Evolutionary conservation across 2,113 vertebrate species (phyloP), one percentile per base, ranked within the genome.

Genomic region (Athene cunicularia): DNA sequence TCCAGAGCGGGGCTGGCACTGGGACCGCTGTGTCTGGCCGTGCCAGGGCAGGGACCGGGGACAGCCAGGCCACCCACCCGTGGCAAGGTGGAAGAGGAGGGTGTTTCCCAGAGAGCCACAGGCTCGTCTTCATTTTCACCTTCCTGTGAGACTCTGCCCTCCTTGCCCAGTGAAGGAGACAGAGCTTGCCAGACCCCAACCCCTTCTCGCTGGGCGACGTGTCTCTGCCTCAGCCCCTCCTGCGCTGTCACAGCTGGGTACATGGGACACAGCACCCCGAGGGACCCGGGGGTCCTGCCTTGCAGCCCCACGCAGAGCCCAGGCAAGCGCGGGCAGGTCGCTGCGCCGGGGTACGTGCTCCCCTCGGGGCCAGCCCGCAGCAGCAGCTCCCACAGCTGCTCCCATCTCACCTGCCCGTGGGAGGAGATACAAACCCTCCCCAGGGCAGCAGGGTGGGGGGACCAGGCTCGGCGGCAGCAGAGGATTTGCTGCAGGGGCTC

Each of bases 241-340:
- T 47, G 70, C 1, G 1, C 41, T 33, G 27, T 23, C 22, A 45
- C 53, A 20, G 32, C 28, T 21, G 80, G 30, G 52, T 14, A 12
- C 18, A 1, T 17, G 30, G 37, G n/a, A 49, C 71, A 11, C n/a
- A 32, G 50, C 53, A 62, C n/a, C n/a, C 26, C 1, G 0, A 11
- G 56, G 68, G 21, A 32, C n/a, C 7, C 43, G 0, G 2, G n/a
- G 23, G 8, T 52, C 70, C 68, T 33, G 49, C 56, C 68, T 20
- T 0, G 2, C 30, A 62, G 75, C 59, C 55, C 45, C 22, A 14
- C 0, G 1, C 23, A 16, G 39, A 41, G 50, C 12, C 50, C 74
- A 18, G 75, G 84, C 81, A 47, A 52, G 50, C 0, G 0, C 1
- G 0, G 50, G 68, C 22, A n/a, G 53, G 49, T n/a, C 4, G 1